Evolutionary conservation across 2,888 invertebrate species (phyloP).

Genomic region (Heteropelma amictum): DNA sequence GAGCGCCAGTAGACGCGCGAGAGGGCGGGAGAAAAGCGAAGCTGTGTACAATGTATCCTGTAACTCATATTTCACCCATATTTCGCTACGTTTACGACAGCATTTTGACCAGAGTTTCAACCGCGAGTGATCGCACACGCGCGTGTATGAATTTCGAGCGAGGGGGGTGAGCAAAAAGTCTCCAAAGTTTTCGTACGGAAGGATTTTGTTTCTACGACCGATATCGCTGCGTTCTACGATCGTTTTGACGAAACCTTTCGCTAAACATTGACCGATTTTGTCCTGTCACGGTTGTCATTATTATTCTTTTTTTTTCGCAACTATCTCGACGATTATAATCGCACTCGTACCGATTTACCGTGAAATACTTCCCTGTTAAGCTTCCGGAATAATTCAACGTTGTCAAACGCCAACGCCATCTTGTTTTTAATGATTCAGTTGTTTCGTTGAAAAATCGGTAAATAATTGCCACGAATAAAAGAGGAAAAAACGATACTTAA

Average conservation of each 20-base stretch:
- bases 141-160: background rate
- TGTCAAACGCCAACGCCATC: background rate
- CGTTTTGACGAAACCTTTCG: too few species aligned
- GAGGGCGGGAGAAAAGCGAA: background rate
- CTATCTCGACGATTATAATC: too few species aligned
- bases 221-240: constrained; percentile 23
- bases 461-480: constrained; percentile 28
- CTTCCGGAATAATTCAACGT: constrained; percentile 27
- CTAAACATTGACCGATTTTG: too few species aligned
- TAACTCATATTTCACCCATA: constrained; percentile 35
- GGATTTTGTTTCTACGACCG: constrained; percentile 20
- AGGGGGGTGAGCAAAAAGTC: background rate
- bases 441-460: background rate
- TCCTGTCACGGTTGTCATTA: too few species aligned
- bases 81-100: constrained; percentile 45
- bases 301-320: too few species aligned
- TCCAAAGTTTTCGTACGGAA: constrained; percentile 34
- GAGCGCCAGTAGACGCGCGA: background rate
- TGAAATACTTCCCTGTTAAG: constrained; percentile 23
- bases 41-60: constrained; percentile 17
- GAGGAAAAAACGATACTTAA: background rate
- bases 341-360: background rate
- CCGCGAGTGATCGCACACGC: constrained; percentile 31
- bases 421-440: constrained; percentile 6
- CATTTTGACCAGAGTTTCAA: constrained; percentile 44